Base-by-base conservation (phyloP, 2,888 invertebrate species). In the Rhimphoctona megacephalus region DNA sequence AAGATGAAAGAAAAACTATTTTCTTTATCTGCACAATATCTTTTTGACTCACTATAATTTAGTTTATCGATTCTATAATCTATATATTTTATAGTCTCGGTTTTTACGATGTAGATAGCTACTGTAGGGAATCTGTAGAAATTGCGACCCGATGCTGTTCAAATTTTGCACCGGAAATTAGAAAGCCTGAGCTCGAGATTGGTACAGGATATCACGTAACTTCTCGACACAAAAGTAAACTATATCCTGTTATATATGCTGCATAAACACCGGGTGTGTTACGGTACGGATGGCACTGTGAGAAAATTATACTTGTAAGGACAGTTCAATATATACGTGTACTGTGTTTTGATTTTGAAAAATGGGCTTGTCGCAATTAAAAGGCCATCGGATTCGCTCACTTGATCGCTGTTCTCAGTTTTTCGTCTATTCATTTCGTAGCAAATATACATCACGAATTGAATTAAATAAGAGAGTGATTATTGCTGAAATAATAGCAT, bases 131-230 rank as follows among this genome's bases (percentile, higher is more conserved):
- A 76, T 80, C 57, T 80, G 52, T 74, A 43, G 49, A 69, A 69
- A 61, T 54, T 30, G 46, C 49, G 14, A 19, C n/a, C 4, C 52
- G 72, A 39, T 17, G 74, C 67, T 39, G 66, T 80, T 39, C 39
- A 80, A 74, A 80, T 70, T 80, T 39, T 74, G 46, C 49, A 84
- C 84, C 84, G 84, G 84, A 84, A 84, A 84, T 84, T 80, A 84
- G 84, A 80, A 80, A 80, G 19, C 69, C 73, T 49, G 69, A 54
- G 69, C 36, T 36, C 69, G 39, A 74, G 77, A 61, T 73, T 79
- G 73, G 73, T 67, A 67, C 80, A 84, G 84, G 80, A 84, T 84
- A 69, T 80, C 79, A 74, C 80, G 79, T 80, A 84, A 84, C 74
- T 84, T 54, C 39, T 36, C 22, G 74, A 57, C 79, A 80, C 79